These are phyloP conservation scores for Mobula hypostoma DNA, from an alignment of 2,113 vertebrate genomes.

Conservation along the genomic window DNA sequence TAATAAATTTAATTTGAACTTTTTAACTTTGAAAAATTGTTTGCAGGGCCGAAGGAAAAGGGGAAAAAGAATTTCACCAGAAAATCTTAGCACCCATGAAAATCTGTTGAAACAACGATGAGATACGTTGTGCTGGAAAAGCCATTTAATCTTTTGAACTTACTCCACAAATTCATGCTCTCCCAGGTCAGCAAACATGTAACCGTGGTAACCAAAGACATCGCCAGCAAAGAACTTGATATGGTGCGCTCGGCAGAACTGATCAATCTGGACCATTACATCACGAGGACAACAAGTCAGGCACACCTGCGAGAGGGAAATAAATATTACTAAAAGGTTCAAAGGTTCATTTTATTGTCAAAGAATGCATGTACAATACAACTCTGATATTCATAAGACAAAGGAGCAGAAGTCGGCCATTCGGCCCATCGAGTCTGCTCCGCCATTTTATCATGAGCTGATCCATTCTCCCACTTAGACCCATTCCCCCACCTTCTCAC, in stretches of 20 bases:
- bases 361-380: too few relatives aligned
- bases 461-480: too few relatives aligned
- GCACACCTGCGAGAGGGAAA: constrained; percentile 64
- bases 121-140: neutral
- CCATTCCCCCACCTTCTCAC: too few relatives aligned
- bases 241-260: constrained; percentile 70
- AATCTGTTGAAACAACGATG: neutral
- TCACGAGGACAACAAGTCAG: constrained; percentile 80
- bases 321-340: neutral
- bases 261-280: constrained; percentile 72
- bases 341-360: too few relatives aligned
- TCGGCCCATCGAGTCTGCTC: too few relatives aligned
- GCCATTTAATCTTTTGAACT: constrained; percentile 49
- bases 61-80: neutral
- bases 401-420: too few relatives aligned
- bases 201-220: constrained; percentile 85
- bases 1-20: too few relatives aligned
- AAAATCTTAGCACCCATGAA: neutral
- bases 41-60: neutral
- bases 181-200: constrained; percentile 83
- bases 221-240: constrained; percentile 85
- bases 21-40: too few relatives aligned
- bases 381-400: too few relatives aligned
- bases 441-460: too few relatives aligned
- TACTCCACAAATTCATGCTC: constrained; percentile 87